A percentile compares a stretch with the other conserved stretches of the same genome.
Evolutionary conservation across 2,113 vertebrate genomes (phyloP).

Genomic region (Labeo rohita): DNA sequence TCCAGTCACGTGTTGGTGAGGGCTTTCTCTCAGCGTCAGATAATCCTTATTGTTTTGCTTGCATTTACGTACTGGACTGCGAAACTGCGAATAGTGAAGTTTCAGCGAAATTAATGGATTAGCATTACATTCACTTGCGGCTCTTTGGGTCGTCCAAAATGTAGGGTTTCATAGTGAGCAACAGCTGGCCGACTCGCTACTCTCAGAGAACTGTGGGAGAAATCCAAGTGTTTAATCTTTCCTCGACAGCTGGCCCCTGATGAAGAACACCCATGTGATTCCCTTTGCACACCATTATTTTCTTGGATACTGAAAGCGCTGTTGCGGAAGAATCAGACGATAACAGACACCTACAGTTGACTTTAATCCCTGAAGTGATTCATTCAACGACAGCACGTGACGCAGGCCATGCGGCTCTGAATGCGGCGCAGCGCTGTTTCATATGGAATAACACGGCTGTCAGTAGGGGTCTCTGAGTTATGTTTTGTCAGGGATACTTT

Average conservation of each 20-base stretch:
- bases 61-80: neutral
- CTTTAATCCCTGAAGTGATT: neutral
- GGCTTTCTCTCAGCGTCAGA: neutral
- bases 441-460: conserved; percentile 36
- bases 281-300: neutral
- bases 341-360: neutral
- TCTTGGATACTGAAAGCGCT: neutral
- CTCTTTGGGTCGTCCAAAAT: neutral
- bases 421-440: neutral
- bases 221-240: conserved; percentile 17
- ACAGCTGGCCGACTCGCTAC: conserved; percentile 40
- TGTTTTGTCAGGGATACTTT: conserved; percentile 37
- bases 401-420: neutral
- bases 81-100: neutral
- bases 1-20: neutral
- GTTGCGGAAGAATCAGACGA: neutral
- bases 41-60: conserved; percentile 29
- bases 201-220: conserved; percentile 17
- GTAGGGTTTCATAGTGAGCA: conserved; percentile 18
- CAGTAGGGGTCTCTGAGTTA: conserved; percentile 39
- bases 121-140: neutral
- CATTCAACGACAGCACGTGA: neutral
- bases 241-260: conserved; percentile 37
- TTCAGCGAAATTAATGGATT: neutral
- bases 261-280: conserved; percentile 35